Conservation (phyloP, 2,888 invertebrate genomes). For the Panorpa germanica region DNA sequence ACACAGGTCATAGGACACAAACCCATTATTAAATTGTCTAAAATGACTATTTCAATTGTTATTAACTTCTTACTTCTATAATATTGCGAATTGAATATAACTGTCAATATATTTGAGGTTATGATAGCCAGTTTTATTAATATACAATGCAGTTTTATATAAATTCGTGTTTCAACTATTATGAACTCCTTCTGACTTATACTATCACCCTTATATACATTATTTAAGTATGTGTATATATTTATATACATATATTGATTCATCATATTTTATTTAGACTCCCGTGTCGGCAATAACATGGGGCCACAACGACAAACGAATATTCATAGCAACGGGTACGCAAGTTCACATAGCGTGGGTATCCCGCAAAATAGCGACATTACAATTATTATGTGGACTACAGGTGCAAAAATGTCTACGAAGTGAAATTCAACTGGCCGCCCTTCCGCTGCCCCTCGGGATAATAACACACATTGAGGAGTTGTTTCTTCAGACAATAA, state of each 20-base stretch:
- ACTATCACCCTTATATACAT: not conserved
- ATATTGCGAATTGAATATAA: too few species aligned
- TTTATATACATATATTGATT: slow-evolving; percentile 10
- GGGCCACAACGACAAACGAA: slow-evolving; percentile 92
- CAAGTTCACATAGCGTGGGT: slow-evolving; percentile 89
- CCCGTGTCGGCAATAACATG: slow-evolving; percentile 88
- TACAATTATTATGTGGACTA: slow-evolving; percentile 77
- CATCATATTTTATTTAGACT: slow-evolving; percentile 33
- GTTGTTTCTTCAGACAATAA: slow-evolving; percentile 83
- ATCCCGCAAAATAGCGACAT: slow-evolving; percentile 70
- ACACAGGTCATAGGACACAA: too few species aligned
- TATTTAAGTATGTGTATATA: too few species aligned
- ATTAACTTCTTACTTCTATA: too few species aligned
- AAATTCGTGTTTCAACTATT: not conserved
- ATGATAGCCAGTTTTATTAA: not conserved
- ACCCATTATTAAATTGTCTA: too few species aligned
- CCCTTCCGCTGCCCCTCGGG: slow-evolving; percentile 72
- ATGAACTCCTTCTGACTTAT: not conserved
- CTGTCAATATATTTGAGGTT: not conserved
- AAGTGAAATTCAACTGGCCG: slow-evolving; percentile 53
- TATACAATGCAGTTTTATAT: not conserved
- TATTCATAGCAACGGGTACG: slow-evolving; percentile 86
- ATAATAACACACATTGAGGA: slow-evolving; percentile 70
- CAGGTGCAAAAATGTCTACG: slow-evolving; percentile 56
- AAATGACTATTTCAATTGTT: too few species aligned